Base-by-base conservation (phyloP, 2,797 vertebrate genomes). In the Trichosurus vulpecula region DNA sequence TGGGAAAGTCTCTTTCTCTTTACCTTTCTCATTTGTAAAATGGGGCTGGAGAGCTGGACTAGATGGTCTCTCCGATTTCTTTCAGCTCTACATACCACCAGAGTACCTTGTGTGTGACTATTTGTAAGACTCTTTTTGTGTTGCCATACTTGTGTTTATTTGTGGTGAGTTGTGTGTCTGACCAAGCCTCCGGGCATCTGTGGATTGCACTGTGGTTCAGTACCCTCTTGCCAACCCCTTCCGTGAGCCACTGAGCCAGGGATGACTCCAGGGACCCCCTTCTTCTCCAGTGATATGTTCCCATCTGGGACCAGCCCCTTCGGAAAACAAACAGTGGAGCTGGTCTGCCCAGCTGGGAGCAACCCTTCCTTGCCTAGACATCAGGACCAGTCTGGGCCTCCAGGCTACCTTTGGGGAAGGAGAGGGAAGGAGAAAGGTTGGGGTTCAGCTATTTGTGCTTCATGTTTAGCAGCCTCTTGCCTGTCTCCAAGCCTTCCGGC, bases 401-500 rank as follows among this genome's bases (percentile, higher is more conserved):
- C 0, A 81, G 74, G 22, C 41, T 0, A 0, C 87, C 41, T 87
- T 47, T 87, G 74, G 41, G 14, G 12, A 5, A 31, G 52, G 53
- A 3, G 13, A 25, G 0, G 27, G 8, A 25, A 0, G 12, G 0
- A 0, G 8, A 8, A 10, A 9, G 8, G 6, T 0, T 35, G 41
- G 31, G 55, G 51, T 30, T 5, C 53, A 9, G 19, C 47, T 96
- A 94, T 93, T 81, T 91, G 92, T 90, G 92, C 95, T 19, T 66
- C 54, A 57, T 57, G 92, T 95, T 95, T 55, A 54, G 81, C 51
- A 89, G 91, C 55, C 52, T 93, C 92, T 90, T n/a, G 29, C 90
- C 90, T 16, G 41, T 35, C 51, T 41, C 81, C 1, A 10, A 47
- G 92, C 90, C 92, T 93, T 89, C 93, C 95, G 97, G 93, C 97